Base-by-base conservation (phyloP, 2,888 invertebrate species). In the Rotaria macrura region DNA sequence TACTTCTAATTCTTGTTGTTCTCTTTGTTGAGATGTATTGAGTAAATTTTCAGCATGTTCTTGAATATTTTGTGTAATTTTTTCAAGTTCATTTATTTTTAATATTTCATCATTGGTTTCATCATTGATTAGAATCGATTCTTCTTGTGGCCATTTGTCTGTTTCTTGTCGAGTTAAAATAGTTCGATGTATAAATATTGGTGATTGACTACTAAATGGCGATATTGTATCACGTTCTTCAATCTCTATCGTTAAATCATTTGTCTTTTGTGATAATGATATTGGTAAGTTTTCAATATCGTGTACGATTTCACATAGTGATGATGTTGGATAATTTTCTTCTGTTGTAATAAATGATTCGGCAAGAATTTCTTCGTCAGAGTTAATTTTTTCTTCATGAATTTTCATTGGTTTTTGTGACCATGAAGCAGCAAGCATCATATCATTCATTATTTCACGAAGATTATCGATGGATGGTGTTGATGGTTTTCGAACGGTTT, bases 161-260 rank as follows among this genome's bases (percentile, higher is more conserved):
- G 79, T 79, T 14, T 79, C 79, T 25, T 79, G 40, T 79, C 79
- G 79, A 1, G 79, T 79, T 79, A 79, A 79, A 25, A 79, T 79
- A 1, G 43, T 79, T 79, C 79, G 79, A 79, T 79, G 79, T 43
- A 79, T 79, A 40, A 79, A 5, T 20, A 43, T 79, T 9, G 79
- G 43, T 79, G 43, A 4, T 43, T 25, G 43, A 4, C 17, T 3
- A 79, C 43, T 79, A n/a, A 79, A 79, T n/a, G 79, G 79, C n/a
- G 43, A 79, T 40, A 79, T 79, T 23, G 79, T 79, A 43, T 40
- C 40, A 43, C 43, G 43, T 79, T 79, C 43, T 79, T 43, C 79
- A n/a, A 43, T 14, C 43, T 40, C 4, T 12, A n/a, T 43, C 10
- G n/a, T 25, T 79, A 38, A 5, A 38, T 38, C 20, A 1, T 38